Evolutionary conservation across 2,888 invertebrate species (phyloP), one percentile per base, ranked within the genome.

Genomic region (Pseudococcus jackbeardsleyi): DNA sequence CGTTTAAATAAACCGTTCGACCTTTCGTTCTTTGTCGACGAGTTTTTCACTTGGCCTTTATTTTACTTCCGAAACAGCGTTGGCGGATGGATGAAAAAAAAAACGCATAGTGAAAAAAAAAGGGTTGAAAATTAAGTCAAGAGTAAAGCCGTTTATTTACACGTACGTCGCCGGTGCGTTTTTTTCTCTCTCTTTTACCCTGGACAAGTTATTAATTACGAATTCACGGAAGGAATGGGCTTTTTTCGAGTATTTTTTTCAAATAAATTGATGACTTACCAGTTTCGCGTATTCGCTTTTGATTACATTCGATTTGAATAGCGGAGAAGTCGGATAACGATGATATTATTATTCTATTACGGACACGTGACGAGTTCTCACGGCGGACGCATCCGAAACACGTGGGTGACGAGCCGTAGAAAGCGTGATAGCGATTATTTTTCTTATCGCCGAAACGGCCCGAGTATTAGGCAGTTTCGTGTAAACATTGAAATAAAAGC

Each of bases 101-200:
- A 64, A 64, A 64, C 19, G 9, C 22, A 19, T 1, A 68, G 54
- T 77, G 86, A 68, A 87, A 64, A 50, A 33, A 33, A 50, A 88
- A 88, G 88, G 88, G 88, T 88, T 88, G 88, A 88, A 88, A 88
- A 88, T 88, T 88, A 88, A 88, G 88, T 88, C 82, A 88, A 88
- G 82, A 88, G 88, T 88, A 82, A 79, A 88, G 82, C 82, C 59
- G 85, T 86, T 86, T 88, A 79, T 88, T 88, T 88, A 88, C 88
- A 88, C 88, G 82, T 86, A 86, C 68, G 68, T 77, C 22, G 12
- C 15, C 19, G 64, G 7, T 6, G 22, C 19, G 64, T 64, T 64
- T 64, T 64, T 22, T 64, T 87, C 33, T 86, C 12, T 0, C 33
- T 26, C 3, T 8, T 0, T 22, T 42, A 17, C 19, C 46, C 19